A percentile compares a stretch with the other conserved stretches of the same genome.
phyloP scores from a whole-genome alignment of 2,797 vertebrate species.

The Premnoplex brunnescens region DNA sequence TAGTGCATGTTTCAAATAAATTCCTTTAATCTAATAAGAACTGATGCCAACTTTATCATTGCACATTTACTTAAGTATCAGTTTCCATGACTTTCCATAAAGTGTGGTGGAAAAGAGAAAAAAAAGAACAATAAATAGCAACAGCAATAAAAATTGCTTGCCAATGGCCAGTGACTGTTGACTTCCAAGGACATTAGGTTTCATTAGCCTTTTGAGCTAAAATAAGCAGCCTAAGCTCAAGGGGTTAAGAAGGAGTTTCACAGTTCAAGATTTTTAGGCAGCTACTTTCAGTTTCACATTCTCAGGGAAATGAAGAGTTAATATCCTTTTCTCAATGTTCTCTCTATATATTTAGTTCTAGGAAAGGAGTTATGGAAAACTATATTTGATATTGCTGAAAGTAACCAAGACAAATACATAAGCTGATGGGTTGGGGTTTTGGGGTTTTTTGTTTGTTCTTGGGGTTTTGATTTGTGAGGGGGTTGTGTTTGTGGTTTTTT shows the following conservation, averaged over 20 bases:
- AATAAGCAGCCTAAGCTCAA: not conserved
- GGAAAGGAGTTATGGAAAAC: not conserved
- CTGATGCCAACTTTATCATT: not conserved
- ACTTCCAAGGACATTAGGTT: not conserved
- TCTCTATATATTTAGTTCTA: not conserved
- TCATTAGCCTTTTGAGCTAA: not conserved
- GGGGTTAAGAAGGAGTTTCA: not conserved
- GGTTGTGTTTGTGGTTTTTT: not conserved
- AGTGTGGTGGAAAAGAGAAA: not conserved
- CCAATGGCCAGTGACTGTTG: not conserved
- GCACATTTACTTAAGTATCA: not conserved
- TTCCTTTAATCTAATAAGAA: not conserved
- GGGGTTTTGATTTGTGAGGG: not conserved
- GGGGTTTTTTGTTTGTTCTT: not conserved
- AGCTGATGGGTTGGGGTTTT: not conserved
- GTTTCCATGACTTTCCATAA: not conserved
- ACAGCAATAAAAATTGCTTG: not conserved
- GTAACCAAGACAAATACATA: not conserved
- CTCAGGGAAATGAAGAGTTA: not conserved
- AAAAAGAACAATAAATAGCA: not conserved
- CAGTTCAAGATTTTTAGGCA: not conserved
- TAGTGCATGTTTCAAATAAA: not conserved
- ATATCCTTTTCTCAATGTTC: not conserved
- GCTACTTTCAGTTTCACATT: not conserved
- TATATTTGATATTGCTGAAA: not conserved